Evolutionary conservation across 2,113 vertebrate species (phyloP), one percentile per base, ranked within the genome.

Genomic region (Crotalus tigris): DNA sequence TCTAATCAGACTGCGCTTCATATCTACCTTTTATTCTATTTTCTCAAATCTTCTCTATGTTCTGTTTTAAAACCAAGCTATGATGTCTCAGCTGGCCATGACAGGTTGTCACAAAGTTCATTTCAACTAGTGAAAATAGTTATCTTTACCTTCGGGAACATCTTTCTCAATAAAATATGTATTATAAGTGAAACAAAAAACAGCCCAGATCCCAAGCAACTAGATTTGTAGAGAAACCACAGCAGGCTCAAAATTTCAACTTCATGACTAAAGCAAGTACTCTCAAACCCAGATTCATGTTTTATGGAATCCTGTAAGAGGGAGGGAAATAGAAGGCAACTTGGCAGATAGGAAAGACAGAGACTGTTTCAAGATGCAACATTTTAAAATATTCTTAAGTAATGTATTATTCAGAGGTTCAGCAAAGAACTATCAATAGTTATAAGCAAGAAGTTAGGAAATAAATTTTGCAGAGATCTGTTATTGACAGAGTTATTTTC

Each of bases 371-470:
- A 88, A 64, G 24, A 49, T 39, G 51, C 6, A 44, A 39, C 29
- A 53, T 12, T 51, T 87, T 51, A 54, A 53, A 49, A 81, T 15
- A 44, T 64, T 64, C 5, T 87, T 64, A 69, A 39, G 57, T 39
- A 46, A 39, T 81, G 75, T 44, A 39, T 44, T 81, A 44, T 81
- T 81, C 75, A 81, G 75, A 39, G 33, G 33, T 39, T 5, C 85
- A 59, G 46, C 93, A 85, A 0, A 24, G 23, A 86, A 89, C 54
- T 53, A 81, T 5, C 29, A 1, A 0, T 5, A 44, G 69, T 19
- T 19, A 86, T 59, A 92, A 1, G 92, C 91, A 96, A 94, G 49
- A 4, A 21, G 69, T 81, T 39, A 21, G 69, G 2, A 29, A 46
- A 26, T 10, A 21, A 0, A 5, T 55, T 94, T 59, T 61, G 87